phyloP scores from a whole-genome alignment of 35 echinoderm and acorn worm species.

The Holothuria glaberrima region DNA sequence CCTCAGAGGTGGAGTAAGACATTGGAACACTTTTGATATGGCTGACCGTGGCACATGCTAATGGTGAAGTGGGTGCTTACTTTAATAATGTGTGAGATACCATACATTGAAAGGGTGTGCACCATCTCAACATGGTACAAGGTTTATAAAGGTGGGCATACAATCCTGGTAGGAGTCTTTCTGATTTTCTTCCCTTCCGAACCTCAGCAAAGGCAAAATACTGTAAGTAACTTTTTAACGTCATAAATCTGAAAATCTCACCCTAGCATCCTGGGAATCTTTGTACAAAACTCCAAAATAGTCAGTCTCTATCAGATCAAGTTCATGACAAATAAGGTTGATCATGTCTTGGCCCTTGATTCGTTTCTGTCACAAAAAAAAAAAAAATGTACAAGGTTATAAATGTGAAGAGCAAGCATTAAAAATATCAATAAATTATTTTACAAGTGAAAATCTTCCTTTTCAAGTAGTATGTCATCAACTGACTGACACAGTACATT shows the following conservation, averaged over 20 bases:
- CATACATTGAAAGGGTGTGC: too few relatives aligned
- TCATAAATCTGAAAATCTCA: slow-evolving; percentile 4
- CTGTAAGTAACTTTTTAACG: neutral
- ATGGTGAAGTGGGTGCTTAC: too few relatives aligned
- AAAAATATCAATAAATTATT: neutral
- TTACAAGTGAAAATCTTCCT: neutral
- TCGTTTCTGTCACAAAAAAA: slow-evolving; percentile 39
- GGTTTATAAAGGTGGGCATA: neutral
- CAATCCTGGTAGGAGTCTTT: neutral
- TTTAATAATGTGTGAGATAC: too few relatives aligned
- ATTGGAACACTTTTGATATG: too few relatives aligned
- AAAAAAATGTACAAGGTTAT: neutral
- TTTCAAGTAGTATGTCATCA: neutral
- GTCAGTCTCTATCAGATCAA: slow-evolving; percentile 59
- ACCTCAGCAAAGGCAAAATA: neutral
- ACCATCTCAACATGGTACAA: neutral
- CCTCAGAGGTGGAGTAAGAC: too few relatives aligned
- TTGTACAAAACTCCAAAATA: slow-evolving; percentile 61
- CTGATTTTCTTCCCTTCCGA: too few relatives aligned
- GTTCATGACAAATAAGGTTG: slow-evolving; percentile 39
- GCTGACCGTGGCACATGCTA: too few relatives aligned
- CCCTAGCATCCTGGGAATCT: slow-evolving; percentile 61
- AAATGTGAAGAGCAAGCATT: too few relatives aligned
- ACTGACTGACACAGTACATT: too few relatives aligned
- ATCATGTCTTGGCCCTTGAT: slow-evolving; percentile 54